A percentile compares a stretch with the other conserved stretches of the same genome.
Evolutionary conservation across 2,797 vertebrate species (phyloP).

Genomic region (Anguilla obscura): DNA sequence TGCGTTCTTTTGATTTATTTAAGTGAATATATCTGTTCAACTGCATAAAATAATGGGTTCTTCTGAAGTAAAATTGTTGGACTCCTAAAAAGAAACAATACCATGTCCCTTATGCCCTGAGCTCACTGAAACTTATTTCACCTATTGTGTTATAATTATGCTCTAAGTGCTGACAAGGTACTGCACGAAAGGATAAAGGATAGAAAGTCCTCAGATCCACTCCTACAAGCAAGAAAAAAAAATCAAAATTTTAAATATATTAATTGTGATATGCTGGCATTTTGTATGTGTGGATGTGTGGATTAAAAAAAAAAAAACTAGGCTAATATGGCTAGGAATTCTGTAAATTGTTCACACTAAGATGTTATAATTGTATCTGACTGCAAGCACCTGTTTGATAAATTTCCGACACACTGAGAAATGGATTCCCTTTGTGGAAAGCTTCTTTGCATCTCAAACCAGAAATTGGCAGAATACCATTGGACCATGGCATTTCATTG

Average conservation of each 20-base stretch:
- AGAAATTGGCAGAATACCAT: constrained; percentile 23
- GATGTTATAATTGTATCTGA: constrained; percentile 12
- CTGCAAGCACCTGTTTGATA: neutral
- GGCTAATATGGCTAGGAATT: neutral
- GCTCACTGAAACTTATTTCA: constrained; percentile 55
- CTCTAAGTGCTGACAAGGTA: constrained; percentile 65
- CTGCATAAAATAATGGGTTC: constrained; percentile 12
- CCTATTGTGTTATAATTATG: constrained; percentile 76
- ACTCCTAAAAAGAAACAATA: neutral
- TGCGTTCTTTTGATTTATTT: neutral
- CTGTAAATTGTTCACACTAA: neutral
- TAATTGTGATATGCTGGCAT: neutral
- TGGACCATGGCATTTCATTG: constrained; percentile 25
- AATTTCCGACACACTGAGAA: neutral
- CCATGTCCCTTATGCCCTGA: constrained; percentile 53
- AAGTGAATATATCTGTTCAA: constrained; percentile 16
- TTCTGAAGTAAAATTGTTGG: neutral
- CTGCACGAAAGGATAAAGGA: constrained; percentile 72
- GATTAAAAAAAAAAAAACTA: neutral
- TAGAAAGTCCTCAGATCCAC: constrained; percentile 58
- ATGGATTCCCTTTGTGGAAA: neutral
- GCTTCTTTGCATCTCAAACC: neutral
- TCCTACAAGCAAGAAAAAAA: constrained; percentile 55
- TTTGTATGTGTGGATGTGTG: neutral
- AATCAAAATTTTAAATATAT: constrained; percentile 8